Base-by-base conservation (phyloP, 1,140 invertebrate species). In the Drosophila asahinai region DNA sequence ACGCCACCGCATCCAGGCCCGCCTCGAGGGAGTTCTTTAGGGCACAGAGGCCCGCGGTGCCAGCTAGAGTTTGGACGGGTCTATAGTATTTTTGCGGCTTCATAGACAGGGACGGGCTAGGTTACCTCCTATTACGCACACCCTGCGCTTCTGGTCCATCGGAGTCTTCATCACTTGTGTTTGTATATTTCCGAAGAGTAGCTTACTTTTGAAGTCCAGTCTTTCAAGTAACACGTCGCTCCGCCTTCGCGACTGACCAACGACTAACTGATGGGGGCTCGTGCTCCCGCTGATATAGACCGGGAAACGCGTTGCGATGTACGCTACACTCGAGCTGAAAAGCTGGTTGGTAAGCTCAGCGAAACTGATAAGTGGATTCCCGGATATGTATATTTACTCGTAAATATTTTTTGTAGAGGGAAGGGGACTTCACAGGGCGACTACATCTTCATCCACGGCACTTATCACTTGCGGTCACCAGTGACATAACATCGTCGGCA, bases 21-120 rank as follows among this genome's bases (percentile, higher is more conserved):
- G 95, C 94, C 11, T 93, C 92, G 27, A 95, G 83, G 3, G 94
- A 93, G 82, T 97, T 95, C 62, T 95, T 95, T 1, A 95, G 93
- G 0, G 96, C 95, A 78, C 95, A 96, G 5, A 98, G 91, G 0
- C 97, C 97, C 0, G 96, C 96, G 1, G 96, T 96, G 2, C 97
- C 97, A 9, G 96, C 96, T 86, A 33, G 11, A 80, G 77, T 38
- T 51, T 3, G 7, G 33, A 5, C 7, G 40, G 19, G 11, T 1
- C 25, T 30, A 43, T 55, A 61, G 17, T 17, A 43, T 38, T 30
- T 38, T 12, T 43, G 2, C 8, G 57, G 38, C n/a, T 30, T 30
- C 9, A 2, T 9, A 30, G 25, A 15, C 4, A n/a, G n/a, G 3
- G 9, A 14, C 2, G 1, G n/a, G 1, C 8, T n/a, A 25, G 49